Percentiles rank a stretch among this genome's conserved stretches.
These are phyloP conservation scores for Micromesistius poutassou DNA, from an alignment of 2,797 vertebrate species.

Conservation along the genomic window DNA sequence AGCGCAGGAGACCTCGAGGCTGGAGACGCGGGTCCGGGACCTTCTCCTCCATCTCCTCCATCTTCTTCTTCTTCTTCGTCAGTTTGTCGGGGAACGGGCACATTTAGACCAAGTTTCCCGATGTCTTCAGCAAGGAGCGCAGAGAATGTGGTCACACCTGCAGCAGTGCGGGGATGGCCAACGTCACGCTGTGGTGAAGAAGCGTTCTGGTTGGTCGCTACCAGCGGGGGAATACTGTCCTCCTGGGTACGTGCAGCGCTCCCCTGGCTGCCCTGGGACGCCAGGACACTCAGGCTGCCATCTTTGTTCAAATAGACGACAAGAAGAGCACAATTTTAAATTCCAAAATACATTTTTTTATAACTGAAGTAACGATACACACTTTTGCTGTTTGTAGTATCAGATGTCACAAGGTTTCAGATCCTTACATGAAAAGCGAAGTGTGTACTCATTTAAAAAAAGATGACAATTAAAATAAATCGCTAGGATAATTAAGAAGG, in stretches of 20 bases:
- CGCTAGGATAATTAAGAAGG: background rate
- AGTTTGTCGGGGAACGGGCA: constrained; percentile 8
- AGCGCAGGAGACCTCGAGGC: background rate
- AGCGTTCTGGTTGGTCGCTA: constrained; percentile 2
- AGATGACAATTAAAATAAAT: background rate
- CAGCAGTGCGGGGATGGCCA: background rate
- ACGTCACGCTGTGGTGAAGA: constrained; percentile 8
- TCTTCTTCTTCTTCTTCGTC: constrained; percentile 14
- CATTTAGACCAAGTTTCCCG: constrained; percentile 49
- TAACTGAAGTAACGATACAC: background rate
- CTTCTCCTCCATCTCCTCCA: constrained; percentile 10
- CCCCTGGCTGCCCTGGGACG: constrained; percentile 63
- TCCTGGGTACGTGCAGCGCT: constrained; percentile 13
- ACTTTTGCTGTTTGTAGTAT: background rate
- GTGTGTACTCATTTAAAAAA: background rate
- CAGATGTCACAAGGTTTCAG: background rate
- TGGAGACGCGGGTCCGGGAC: background rate
- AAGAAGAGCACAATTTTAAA: constrained; percentile 16
- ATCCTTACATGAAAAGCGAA: background rate
- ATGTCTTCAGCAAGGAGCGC: constrained; percentile 46
- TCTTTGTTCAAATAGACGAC: constrained; percentile 39
- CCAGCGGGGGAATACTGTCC: constrained; percentile 21
- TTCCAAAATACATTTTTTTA: background rate
- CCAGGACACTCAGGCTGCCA: constrained; percentile 35
- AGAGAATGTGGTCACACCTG: constrained; percentile 12